Percentiles rank a stretch among this genome's conserved stretches.
Evolutionary conservation across 2,888 invertebrate genomes (phyloP).

Genomic region (Suillia variegata): DNA sequence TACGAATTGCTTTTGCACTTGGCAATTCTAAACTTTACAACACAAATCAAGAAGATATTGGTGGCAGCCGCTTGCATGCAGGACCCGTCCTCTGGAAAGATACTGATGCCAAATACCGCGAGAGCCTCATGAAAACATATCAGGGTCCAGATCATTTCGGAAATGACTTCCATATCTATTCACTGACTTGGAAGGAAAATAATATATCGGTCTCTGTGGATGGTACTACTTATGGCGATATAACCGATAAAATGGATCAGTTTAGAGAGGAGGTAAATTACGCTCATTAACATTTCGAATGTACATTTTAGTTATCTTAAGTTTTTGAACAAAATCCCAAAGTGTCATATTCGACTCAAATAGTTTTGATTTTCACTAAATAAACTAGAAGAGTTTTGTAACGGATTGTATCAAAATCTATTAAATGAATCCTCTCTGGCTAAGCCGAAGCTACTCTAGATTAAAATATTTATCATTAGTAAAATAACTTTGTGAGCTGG

Average conservation of each 20-base stretch:
- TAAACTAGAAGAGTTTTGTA: too few relatives aligned
- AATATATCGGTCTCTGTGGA: slow-evolving; percentile 62
- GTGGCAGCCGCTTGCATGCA: background rate
- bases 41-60: background rate
- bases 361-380: too few relatives aligned
- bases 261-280: slow-evolving; percentile 73
- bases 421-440: too few relatives aligned
- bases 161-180: slow-evolving; percentile 72
- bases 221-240: slow-evolving; percentile 64
- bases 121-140: too few relatives aligned
- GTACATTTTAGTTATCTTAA: too few relatives aligned
- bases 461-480: too few relatives aligned
- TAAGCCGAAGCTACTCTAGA: too few relatives aligned
- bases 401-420: too few relatives aligned
- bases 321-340: too few relatives aligned
- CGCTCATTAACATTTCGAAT: too few relatives aligned
- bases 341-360: too few relatives aligned
- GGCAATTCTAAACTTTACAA: slow-evolving; percentile 65
- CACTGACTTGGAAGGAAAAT: slow-evolving; percentile 67
- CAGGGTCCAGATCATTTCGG: slow-evolving; percentile 64
- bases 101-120: background rate
- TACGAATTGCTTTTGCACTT: slow-evolving; percentile 72
- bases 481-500: too few relatives aligned
- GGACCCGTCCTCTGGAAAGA: background rate
- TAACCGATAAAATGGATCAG: slow-evolving; percentile 66